These are phyloP conservation scores for Trachelus stipa DNA, from an alignment of 2,888 invertebrate genomes.

Conservation along the genomic window DNA sequence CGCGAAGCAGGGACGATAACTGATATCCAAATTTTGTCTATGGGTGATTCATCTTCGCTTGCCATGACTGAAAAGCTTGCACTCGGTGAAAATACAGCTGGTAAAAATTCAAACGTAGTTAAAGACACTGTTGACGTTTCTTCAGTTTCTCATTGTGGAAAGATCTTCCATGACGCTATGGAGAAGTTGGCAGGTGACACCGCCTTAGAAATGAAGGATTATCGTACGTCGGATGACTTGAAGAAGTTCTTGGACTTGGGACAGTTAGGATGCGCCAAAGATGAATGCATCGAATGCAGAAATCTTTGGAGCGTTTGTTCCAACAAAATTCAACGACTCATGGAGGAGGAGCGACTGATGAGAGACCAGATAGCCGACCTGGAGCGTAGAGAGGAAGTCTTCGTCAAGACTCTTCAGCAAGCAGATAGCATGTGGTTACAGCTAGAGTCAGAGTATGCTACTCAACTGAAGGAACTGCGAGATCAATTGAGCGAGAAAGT, in stretches of 20 bases:
- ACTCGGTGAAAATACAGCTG: background rate
- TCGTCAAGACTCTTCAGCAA: constrained; percentile 42
- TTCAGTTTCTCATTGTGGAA: constrained; percentile 20
- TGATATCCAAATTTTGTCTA: constrained; percentile 17
- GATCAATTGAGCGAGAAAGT: constrained; percentile 38
- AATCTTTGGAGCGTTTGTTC: constrained; percentile 68
- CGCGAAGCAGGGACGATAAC: constrained; percentile 19
- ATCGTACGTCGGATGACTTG: constrained; percentile 61
- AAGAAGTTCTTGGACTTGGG: constrained; percentile 74
- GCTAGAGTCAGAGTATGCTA: constrained; percentile 39
- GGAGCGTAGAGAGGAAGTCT: constrained; percentile 41
- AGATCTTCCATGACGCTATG: constrained; percentile 16
- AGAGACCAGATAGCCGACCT: constrained; percentile 39
- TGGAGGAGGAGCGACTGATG: constrained; percentile 29
- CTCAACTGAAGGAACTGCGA: constrained; percentile 34
- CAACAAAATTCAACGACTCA: constrained; percentile 52
- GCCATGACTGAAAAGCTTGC: background rate
- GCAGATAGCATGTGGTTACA: constrained; percentile 44
- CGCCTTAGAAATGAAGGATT: background rate
- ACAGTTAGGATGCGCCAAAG: constrained; percentile 72
- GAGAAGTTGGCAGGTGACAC: constrained; percentile 2
- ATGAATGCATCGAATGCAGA: constrained; percentile 71
- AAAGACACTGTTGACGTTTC: background rate
- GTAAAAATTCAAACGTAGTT: background rate
- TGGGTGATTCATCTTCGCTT: background rate